These are phyloP conservation scores for Imbricaverruca yamaguchii DNA, from an alignment of 2,888 invertebrate genomes.

Conservation along the genomic window DNA sequence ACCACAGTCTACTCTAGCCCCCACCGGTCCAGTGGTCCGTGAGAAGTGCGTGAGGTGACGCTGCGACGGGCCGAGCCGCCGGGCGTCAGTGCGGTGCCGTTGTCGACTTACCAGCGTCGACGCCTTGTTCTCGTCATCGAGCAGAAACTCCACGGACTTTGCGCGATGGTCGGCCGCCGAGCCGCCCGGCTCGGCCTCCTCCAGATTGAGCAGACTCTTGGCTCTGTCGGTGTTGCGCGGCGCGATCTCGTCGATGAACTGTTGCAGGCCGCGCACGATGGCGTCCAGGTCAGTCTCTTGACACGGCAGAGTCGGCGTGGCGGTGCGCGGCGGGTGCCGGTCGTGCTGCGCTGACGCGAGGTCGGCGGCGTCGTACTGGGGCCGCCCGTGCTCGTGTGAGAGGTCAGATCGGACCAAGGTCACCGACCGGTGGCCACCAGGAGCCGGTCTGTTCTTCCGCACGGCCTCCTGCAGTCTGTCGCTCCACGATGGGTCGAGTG, in stretches of 20 bases:
- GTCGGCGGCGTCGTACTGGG: not conserved
- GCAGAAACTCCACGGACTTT: slow-evolving; percentile 91
- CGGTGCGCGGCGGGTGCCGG: not conserved
- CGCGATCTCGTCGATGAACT: slow-evolving; percentile 24
- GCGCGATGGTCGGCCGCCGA: slow-evolving; percentile 39
- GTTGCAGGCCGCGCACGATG: slow-evolving; percentile 28
- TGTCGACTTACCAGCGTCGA: slow-evolving; percentile 64
- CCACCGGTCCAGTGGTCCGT: too few species aligned
- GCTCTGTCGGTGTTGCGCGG: slow-evolving; percentile 29
- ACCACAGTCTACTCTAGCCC: too few species aligned
- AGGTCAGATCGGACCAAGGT: not conserved
- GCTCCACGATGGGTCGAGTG: too few species aligned
- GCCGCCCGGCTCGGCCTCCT: slow-evolving; percentile 28
- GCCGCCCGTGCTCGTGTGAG: not conserved
- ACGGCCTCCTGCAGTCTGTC: too few species aligned
- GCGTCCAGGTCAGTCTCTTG: slow-evolving; percentile 86
- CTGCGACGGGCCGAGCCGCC: not conserved
- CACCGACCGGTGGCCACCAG: too few species aligned
- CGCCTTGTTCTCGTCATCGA: slow-evolving; percentile 85
- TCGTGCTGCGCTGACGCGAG: too few species aligned
- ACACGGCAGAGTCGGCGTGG: slow-evolving; percentile 49
- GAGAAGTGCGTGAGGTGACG: too few species aligned
- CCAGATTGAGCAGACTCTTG: slow-evolving; percentile 32
- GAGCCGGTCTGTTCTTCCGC: too few species aligned
- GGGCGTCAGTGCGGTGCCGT: not conserved